Evolutionary conservation across 2,113 vertebrate genomes (phyloP).

Genomic region (Rhinoptilus africanus): DNA sequence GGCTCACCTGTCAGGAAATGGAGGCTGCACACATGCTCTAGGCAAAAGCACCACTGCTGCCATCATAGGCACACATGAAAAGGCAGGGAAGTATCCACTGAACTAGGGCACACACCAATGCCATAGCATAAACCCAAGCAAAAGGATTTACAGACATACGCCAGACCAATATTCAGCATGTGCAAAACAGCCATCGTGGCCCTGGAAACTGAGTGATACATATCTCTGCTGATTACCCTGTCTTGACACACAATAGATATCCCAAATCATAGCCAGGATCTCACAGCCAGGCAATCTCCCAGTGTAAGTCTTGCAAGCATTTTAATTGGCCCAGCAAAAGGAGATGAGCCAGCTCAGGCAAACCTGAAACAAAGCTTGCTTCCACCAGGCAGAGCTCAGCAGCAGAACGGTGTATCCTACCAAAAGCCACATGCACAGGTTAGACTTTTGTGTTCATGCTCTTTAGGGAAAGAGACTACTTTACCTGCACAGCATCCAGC

Average conservation of each 20-base stretch:
- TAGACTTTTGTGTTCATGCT: background rate
- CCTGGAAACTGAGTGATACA: background rate
- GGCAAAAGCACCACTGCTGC: background rate
- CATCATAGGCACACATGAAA: background rate
- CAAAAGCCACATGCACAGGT: background rate
- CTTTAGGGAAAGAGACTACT: background rate
- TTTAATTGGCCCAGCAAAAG: background rate
- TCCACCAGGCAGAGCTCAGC: background rate
- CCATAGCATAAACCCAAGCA: background rate
- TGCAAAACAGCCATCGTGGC: background rate
- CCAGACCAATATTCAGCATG: background rate
- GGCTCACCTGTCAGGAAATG: background rate
- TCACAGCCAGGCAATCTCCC: background rate
- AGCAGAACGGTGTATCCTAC: background rate
- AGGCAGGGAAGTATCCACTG: background rate
- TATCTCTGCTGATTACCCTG: background rate
- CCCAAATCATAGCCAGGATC: background rate
- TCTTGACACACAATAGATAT: background rate
- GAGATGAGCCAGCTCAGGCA: background rate
- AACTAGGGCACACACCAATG: background rate
- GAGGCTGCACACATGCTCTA: background rate
- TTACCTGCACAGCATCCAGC: background rate
- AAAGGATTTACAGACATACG: background rate
- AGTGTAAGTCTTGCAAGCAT: background rate
- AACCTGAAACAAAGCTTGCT: background rate